phyloP scores from a whole-genome alignment of 1,140 invertebrate species.

The Ceratitis capitata region DNA sequence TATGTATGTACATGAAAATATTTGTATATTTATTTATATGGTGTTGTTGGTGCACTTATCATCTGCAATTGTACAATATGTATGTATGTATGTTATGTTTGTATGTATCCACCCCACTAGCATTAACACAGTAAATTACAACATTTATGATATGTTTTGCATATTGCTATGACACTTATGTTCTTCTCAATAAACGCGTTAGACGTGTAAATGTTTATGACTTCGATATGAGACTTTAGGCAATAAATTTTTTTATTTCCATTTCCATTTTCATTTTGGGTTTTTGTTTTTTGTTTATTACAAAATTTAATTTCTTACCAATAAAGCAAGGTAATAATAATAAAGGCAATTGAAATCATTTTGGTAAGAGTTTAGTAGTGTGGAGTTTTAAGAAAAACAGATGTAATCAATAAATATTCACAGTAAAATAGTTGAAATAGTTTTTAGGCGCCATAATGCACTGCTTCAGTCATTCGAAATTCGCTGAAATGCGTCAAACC shows the following conservation, averaged over 20 bases:
- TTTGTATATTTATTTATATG: not conserved
- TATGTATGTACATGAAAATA: not conserved
- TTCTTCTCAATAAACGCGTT: constrained; percentile 42
- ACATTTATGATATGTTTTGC: constrained; percentile 66
- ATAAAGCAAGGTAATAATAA: constrained; percentile 21
- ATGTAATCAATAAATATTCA: too few species aligned
- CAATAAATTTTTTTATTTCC: constrained; percentile 41
- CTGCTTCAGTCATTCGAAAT: too few species aligned
- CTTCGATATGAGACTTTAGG: not conserved
- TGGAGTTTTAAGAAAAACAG: too few species aligned
- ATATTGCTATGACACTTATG: constrained; percentile 64
- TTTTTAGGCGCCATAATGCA: too few species aligned
- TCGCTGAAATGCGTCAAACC: too few species aligned
- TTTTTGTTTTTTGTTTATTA: constrained; percentile 46
- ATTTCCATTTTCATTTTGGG: constrained; percentile 36
- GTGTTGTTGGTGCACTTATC: not conserved
- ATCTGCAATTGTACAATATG: not conserved
- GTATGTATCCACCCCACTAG: not conserved
- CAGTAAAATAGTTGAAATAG: too few species aligned
- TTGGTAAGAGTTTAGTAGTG: too few species aligned
- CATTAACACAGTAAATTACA: constrained; percentile 61
- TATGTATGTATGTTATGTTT: not conserved
- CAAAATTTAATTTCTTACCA: constrained; percentile 43
- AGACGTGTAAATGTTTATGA: constrained; percentile 32
- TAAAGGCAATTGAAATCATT: constrained; percentile 34